Conservation (phyloP, 2,888 invertebrate genomes). For the Agonum fuliginosum region DNA sequence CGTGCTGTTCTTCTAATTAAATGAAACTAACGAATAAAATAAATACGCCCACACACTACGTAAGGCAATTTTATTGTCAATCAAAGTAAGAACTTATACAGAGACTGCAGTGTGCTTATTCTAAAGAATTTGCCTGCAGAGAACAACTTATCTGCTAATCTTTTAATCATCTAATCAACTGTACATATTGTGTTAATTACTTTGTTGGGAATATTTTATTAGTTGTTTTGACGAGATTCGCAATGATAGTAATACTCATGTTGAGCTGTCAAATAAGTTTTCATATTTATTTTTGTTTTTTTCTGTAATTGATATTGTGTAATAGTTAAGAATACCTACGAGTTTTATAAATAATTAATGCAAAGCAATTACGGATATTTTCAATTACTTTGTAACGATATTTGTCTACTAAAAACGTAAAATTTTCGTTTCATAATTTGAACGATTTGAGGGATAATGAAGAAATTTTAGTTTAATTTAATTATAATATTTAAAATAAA, state of each 20-base stretch:
- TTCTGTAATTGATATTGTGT: background rate
- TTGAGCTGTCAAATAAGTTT: conserved; percentile 29
- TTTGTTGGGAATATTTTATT: conserved; percentile 8
- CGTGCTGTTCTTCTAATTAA: background rate
- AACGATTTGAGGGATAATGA: no score
- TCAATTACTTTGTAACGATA: no score
- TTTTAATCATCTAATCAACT: conserved; percentile 23
- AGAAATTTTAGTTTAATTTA: no score
- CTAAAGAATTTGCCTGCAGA: conserved; percentile 1
- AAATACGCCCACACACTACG: background rate
- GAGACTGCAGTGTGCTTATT: background rate
- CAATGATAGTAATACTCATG: conserved; percentile 13
- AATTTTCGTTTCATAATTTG: no score
- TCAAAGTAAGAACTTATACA: conserved; percentile 25
- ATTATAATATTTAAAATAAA: no score
- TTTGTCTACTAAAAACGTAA: no score
- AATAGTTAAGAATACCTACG: no score
- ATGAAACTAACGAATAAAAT: background rate
- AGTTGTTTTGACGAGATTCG: background rate
- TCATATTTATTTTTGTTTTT: background rate
- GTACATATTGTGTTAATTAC: conserved; percentile 14
- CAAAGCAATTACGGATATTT: no score
- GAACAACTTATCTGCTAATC: conserved; percentile 9
- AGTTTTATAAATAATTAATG: no score
- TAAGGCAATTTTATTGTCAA: conserved; percentile 4